phyloP scores from a whole-genome alignment of 2,888 invertebrate genomes.

The Neoaliturus tenellus region DNA sequence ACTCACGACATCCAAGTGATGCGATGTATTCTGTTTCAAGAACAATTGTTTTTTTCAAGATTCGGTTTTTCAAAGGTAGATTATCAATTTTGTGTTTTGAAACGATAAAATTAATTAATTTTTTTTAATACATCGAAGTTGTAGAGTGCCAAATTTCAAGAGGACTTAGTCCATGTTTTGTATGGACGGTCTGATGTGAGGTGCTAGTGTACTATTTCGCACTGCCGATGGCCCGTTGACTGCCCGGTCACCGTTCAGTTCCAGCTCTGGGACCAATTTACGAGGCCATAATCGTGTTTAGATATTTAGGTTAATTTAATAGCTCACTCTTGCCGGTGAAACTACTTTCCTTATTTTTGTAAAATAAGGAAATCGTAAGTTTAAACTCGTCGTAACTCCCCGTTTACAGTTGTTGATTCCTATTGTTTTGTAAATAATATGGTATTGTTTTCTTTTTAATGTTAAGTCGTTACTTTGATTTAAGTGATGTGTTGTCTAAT shows the following conservation, averaged over 20 bases:
- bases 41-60: background rate
- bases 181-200: background rate
- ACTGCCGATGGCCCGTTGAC: constrained; percentile 42
- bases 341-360: constrained; percentile 52
- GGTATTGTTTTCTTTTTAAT: constrained; percentile 30
- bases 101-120: background rate
- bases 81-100: background rate
- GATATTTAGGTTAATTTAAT: constrained; percentile 18
- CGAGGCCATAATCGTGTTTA: constrained; percentile 27
- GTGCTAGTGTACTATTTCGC: background rate
- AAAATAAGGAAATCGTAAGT: constrained; percentile 38
- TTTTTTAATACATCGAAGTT: background rate
- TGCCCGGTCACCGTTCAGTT: background rate
- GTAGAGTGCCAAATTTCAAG: background rate
- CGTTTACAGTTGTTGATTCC: constrained; percentile 44
- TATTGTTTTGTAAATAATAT: constrained; percentile 49
- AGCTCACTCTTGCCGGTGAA: constrained; percentile 14
- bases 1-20: background rate
- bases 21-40: background rate
- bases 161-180: background rate
- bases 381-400: constrained; percentile 3
- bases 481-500: constrained; percentile 29
- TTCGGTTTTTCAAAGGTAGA: background rate
- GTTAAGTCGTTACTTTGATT: constrained; percentile 32
- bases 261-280: constrained; percentile 48